Evolutionary conservation across 2,113 vertebrate species (phyloP).

Genomic region (Spilogale gracilis): DNA sequence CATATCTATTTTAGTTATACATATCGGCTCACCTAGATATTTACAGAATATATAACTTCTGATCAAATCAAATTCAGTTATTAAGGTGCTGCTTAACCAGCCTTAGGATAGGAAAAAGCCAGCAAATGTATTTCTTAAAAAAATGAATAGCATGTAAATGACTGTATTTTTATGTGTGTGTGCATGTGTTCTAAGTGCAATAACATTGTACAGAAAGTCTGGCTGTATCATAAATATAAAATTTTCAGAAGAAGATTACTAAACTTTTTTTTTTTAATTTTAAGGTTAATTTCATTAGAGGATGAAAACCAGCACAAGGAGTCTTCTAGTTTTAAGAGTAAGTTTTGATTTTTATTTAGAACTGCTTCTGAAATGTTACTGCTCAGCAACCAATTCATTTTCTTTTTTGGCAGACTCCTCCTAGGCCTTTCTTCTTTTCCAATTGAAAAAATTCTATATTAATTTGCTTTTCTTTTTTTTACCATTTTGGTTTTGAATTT

Average conservation of each 20-base stretch:
- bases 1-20: background rate
- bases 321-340: conserved; percentile 73
- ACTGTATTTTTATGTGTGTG: background rate
- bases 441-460: background rate
- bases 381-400: background rate
- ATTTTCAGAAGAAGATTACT: conserved; percentile 42
- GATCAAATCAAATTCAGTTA: background rate
- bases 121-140: background rate
- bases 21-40: background rate
- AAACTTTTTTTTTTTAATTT: conserved; percentile 73
- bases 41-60: background rate
- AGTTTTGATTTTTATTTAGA: conserved; percentile 63
- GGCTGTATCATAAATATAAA: background rate
- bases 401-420: background rate
- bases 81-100: background rate
- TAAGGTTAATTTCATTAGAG: conserved; percentile 94
- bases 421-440: background rate
- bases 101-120: background rate
- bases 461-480: background rate
- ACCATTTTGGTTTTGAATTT: background rate
- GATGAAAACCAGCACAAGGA: conserved; percentile 89
- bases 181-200: background rate
- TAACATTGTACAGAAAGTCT: background rate
- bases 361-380: background rate
- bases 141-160: background rate